Evolutionary conservation across 1,140 invertebrate genomes (phyloP).

Genomic region (Lasaia peninsularis): DNA sequence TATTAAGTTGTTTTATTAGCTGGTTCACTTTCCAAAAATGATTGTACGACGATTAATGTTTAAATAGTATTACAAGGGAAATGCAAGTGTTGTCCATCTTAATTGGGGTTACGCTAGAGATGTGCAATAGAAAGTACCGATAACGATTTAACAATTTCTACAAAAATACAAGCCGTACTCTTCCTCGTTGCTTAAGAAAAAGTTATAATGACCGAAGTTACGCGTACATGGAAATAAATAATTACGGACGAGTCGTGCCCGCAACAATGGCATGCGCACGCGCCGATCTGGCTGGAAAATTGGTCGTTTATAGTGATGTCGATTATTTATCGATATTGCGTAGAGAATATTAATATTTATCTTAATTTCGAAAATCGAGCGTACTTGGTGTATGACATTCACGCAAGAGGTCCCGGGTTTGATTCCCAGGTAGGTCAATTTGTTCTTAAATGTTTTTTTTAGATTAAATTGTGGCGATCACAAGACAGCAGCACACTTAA

Average conservation of each 20-base stretch:
- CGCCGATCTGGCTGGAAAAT: slow-evolving; percentile 17
- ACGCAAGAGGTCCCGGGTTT: no score
- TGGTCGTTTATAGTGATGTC: slow-evolving; percentile 14
- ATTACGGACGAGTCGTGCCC: slow-evolving; percentile 9
- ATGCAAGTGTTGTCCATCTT: neutral
- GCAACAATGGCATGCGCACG: slow-evolving; percentile 1
- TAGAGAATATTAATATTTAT: no score
- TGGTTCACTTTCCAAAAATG: no score
- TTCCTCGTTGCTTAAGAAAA: slow-evolving; percentile 17
- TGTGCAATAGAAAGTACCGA: neutral
- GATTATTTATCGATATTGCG: neutral
- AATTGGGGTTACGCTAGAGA: neutral
- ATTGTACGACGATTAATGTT: no score
- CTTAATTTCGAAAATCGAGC: no score
- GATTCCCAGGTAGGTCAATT: no score
- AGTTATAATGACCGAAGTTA: slow-evolving; percentile 20
- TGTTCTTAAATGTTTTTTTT: no score
- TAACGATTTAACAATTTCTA: slow-evolving; percentile 9
- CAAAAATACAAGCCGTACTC: slow-evolving; percentile 9
- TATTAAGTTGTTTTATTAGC: no score
- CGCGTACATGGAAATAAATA: slow-evolving; percentile 20
- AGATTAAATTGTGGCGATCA: no score
- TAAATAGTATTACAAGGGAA: no score
- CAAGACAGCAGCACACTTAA: no score
- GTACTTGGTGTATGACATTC: no score